Percentiles rank a stretch among this genome's conserved stretches.
These are phyloP conservation scores for Crypturellus tataupa DNA, from an alignment of 2,797 vertebrate genomes.

Conservation along the genomic window DNA sequence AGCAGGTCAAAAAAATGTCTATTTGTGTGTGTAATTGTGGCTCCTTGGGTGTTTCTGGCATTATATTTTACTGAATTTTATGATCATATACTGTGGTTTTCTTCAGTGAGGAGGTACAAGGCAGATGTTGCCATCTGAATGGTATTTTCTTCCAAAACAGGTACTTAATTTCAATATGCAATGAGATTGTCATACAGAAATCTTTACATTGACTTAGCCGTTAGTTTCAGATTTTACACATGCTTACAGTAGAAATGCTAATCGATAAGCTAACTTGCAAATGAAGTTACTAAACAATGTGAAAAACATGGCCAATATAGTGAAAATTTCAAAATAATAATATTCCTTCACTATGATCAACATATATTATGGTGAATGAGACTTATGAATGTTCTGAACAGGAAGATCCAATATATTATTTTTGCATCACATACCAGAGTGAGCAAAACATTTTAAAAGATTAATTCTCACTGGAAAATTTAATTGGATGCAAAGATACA, in stretches of 20 bases:
- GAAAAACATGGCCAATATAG: not conserved
- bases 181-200: not conserved
- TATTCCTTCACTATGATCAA: not conserved
- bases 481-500: not conserved
- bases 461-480: not conserved
- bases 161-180: not conserved
- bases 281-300: not conserved
- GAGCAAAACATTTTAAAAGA: not conserved
- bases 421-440: not conserved
- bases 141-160: not conserved
- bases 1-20: not conserved
- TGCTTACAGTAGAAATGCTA: not conserved
- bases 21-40: not conserved
- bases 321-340: not conserved
- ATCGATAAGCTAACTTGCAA: slow-evolving; percentile 3
- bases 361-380: not conserved
- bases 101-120: not conserved
- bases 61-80: not conserved
- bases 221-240: not conserved
- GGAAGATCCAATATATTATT: not conserved
- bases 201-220: not conserved
- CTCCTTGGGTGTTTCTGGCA: not conserved
- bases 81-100: not conserved
- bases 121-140: not conserved
- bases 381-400: not conserved